phyloP scores from a whole-genome alignment of 2,797 vertebrate species.

The Acrocephalus scirpaceus region DNA sequence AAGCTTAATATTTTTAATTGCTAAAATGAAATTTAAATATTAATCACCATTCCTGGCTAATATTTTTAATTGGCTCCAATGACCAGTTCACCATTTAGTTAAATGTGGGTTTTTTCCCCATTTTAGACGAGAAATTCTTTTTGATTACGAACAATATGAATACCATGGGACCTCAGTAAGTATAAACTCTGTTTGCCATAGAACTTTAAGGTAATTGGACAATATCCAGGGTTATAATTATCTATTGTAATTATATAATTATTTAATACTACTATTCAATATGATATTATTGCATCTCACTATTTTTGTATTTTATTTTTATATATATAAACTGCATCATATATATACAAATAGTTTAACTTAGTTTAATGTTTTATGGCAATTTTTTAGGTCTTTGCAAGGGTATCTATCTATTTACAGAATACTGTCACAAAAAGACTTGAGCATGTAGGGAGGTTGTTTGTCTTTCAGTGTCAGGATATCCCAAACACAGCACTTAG shows the following conservation, averaged over 20 bases:
- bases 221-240: not conserved
- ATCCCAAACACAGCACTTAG: not conserved
- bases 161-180: slow-evolving; percentile 97
- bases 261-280: not conserved
- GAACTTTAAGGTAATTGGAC: not conserved
- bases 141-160: slow-evolving; percentile 98
- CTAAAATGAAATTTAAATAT: not conserved
- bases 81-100: not conserved
- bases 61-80: not conserved
- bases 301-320: not conserved
- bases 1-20: not conserved
- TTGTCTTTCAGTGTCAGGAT: not conserved
- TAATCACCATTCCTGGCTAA: not conserved
- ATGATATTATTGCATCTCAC: not conserved
- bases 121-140: slow-evolving; percentile 91
- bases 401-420: not conserved
- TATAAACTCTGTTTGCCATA: slow-evolving; percentile 16
- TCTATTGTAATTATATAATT: not conserved
- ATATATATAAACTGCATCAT: too few species aligned
- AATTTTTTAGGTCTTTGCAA: not conserved
- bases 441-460: not conserved
- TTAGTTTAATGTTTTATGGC: not conserved
- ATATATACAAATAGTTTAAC: not conserved
- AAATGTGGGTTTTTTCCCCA: accelerated
- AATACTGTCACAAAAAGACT: not conserved